phyloP scores from a whole-genome alignment of 2,113 vertebrate genomes.

The Cairina moschata region DNA sequence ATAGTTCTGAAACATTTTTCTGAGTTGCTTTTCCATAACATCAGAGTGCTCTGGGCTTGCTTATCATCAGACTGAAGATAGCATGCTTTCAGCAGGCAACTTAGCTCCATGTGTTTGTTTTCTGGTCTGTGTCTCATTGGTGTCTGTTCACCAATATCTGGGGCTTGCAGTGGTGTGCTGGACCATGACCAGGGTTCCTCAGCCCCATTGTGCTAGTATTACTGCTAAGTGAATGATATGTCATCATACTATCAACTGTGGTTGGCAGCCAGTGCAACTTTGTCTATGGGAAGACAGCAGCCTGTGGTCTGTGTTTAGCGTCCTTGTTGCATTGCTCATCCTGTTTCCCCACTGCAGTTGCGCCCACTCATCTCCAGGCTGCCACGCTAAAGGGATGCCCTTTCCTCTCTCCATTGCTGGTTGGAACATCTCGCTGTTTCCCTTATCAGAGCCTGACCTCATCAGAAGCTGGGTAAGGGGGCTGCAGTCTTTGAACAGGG shows the following conservation, averaged over 20 bases:
- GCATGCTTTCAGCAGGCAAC: neutral
- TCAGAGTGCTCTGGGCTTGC: neutral
- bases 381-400: fast-evolving
- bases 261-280: neutral
- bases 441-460: neutral
- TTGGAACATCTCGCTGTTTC: no score
- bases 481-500: neutral
- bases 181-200: neutral
- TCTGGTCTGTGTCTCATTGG: neutral
- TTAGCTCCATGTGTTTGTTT: neutral
- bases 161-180: neutral
- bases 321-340: neutral
- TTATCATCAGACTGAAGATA: neutral
- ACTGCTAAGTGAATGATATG: neutral
- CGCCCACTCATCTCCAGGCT: neutral
- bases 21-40: neutral
- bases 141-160: neutral
- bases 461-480: neutral
- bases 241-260: no score
- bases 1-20: neutral
- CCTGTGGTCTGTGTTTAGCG: neutral
- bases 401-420: neutral
- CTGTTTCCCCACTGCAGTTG: fast-evolving
- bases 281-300: neutral
- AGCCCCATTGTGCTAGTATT: neutral